Conservation (phyloP, 37 sponge, comb jelly and placozoan genomes). For the Petrosia ficiformis region DNA sequence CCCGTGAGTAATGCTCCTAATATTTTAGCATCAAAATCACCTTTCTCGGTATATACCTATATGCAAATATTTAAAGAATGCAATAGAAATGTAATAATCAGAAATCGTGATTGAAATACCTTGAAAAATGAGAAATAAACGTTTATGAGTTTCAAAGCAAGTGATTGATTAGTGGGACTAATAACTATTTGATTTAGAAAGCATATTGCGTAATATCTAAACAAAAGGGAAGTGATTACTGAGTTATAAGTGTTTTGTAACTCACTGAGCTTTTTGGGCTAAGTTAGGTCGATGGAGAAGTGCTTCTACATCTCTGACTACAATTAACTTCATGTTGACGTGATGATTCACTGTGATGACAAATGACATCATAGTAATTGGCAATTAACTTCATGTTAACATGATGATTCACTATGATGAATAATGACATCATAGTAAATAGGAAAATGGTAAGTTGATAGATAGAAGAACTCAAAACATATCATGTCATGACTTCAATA, state of each 20-base stretch:
- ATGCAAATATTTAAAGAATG: not conserved
- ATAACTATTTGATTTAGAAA: constrained; percentile 91
- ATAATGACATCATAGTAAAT: not conserved
- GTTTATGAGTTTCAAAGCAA: constrained; percentile 69
- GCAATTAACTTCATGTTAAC: constrained; percentile 80
- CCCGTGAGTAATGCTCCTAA: constrained; percentile 88
- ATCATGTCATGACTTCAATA: too few relatives aligned
- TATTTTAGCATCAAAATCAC: constrained; percentile 81
- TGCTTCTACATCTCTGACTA: constrained; percentile 80
- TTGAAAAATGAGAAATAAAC: constrained; percentile 92
- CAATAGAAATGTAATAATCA: not conserved
- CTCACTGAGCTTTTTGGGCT: constrained; percentile 83
- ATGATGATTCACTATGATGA: constrained; percentile 73
- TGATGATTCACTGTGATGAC: constrained; percentile 74
- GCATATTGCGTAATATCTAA: constrained; percentile 89
- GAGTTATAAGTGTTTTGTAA: not conserved
- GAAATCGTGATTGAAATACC: too few relatives aligned
- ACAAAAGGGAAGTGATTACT: not conserved
- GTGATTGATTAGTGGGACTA: constrained; percentile 28
- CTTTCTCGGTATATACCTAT: constrained; percentile 58
- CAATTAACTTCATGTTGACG: constrained; percentile 91
- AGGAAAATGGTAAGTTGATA: not conserved
- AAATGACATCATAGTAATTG: not conserved
- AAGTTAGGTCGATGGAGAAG: constrained; percentile 91
- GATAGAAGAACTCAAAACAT: not conserved